Evolutionary conservation across 1,140 invertebrate genomes (phyloP).

Genomic region (Micrasema minimum): DNA sequence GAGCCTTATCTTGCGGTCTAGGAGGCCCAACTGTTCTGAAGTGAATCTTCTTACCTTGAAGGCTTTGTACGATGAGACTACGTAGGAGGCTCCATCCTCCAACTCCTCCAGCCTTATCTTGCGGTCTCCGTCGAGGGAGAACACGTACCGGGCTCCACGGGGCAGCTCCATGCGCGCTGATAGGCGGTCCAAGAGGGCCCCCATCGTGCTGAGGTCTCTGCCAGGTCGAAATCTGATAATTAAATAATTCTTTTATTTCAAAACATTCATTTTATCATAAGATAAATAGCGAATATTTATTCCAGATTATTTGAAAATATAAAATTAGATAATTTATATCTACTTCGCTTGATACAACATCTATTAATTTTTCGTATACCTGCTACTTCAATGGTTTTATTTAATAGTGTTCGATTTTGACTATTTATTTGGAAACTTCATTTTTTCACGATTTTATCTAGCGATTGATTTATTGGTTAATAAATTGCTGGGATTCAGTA

Average conservation of each 20-base stretch:
- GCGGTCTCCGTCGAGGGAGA: conserved; percentile 88
- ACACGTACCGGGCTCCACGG: conserved; percentile 87
- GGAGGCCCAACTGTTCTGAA: too few species aligned
- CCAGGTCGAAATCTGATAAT: conserved; percentile 77
- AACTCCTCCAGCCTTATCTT: conserved; percentile 87
- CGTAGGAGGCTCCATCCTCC: conserved; percentile 89
- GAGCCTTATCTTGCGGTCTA: too few species aligned
- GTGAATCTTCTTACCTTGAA: conserved; percentile 85
- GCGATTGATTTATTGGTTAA: too few species aligned
- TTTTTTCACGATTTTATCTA: too few species aligned
- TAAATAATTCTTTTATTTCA: not conserved
- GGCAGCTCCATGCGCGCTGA: conserved; percentile 85
- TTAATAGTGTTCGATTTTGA: too few species aligned
- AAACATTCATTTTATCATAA: too few species aligned
- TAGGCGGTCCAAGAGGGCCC: conserved; percentile 85
- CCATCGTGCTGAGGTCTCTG: conserved; percentile 86
- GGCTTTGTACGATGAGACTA: conserved; percentile 91
- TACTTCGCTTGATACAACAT: too few species aligned
- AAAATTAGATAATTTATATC: not conserved
- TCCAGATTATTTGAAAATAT: not conserved
- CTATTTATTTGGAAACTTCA: too few species aligned
- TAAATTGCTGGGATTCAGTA: too few species aligned
- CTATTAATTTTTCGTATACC: too few species aligned
- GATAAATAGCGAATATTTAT: not conserved
- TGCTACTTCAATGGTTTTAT: too few species aligned